Conservation (phyloP, 2,888 invertebrate species). For the Cataglyphis altisquamis region DNA sequence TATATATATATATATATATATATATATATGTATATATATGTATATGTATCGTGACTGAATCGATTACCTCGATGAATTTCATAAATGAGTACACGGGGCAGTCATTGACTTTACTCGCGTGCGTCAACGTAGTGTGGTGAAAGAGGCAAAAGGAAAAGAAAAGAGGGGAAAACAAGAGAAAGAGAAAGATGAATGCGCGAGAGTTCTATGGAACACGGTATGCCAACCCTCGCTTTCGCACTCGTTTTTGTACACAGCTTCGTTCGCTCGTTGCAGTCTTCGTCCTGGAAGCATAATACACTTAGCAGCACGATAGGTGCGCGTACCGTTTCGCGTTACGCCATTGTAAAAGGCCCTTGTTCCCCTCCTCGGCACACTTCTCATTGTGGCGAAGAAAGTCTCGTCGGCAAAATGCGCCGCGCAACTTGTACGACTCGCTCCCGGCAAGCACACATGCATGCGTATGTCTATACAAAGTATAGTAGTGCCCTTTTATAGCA, state of each 20-base stretch:
- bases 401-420: slow-evolving; percentile 74
- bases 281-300: slow-evolving; percentile 76
- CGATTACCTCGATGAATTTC: slow-evolving; percentile 78
- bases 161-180: slow-evolving; percentile 58
- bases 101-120: slow-evolving; percentile 74
- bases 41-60: slow-evolving; percentile 63
- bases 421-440: slow-evolving; percentile 64
- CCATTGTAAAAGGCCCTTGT: slow-evolving; percentile 78
- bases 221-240: slow-evolving; percentile 36
- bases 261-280: slow-evolving; percentile 56
- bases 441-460: background rate
- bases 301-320: slow-evolving; percentile 71
- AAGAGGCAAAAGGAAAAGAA: slow-evolving; percentile 53
- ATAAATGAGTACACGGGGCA: slow-evolving; percentile 74
- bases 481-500: slow-evolving; percentile 16
- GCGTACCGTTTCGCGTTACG: slow-evolving; percentile 81
- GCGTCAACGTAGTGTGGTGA: slow-evolving; percentile 58
- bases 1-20: too few species aligned
- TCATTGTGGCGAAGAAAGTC: slow-evolving; percentile 80
- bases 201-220: slow-evolving; percentile 58
- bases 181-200: slow-evolving; percentile 29
- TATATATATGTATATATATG: too few species aligned
- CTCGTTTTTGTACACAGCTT: slow-evolving; percentile 41
- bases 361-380: slow-evolving; percentile 73
- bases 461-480: slow-evolving; percentile 11